Evolutionary conservation across 2,888 invertebrate species (phyloP).

Genomic region (Oscheius myriophilus): DNA sequence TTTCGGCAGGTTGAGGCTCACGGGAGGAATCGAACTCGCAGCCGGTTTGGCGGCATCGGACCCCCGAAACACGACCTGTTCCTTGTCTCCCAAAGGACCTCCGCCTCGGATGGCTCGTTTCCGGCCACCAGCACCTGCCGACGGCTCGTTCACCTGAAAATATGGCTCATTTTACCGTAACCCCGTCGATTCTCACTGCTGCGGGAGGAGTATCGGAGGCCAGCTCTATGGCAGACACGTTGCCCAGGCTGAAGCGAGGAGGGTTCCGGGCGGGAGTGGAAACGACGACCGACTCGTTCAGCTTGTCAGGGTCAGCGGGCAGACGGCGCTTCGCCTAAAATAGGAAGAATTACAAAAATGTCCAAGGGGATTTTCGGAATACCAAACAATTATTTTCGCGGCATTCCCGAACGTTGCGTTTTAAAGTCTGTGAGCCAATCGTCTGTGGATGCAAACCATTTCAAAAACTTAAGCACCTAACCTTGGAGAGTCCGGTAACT

Average conservation of each 20-base stretch:
- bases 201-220: constrained; percentile 8
- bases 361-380: neutral
- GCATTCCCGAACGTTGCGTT: neutral
- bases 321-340: constrained; percentile 18
- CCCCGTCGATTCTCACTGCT: neutral
- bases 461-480: too few species aligned
- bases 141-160: neutral
- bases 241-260: constrained; percentile 23
- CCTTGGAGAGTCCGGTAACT: too few species aligned
- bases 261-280: constrained; percentile 27
- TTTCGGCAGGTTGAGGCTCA: constrained; percentile 43
- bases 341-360: neutral
- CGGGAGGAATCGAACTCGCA: constrained; percentile 25
- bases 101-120: constrained; percentile 55
- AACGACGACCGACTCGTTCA: constrained; percentile 26
- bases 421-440: too few species aligned
- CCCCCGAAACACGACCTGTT: constrained; percentile 43
- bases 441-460: too few species aligned
- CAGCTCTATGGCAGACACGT: neutral
- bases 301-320: constrained; percentile 3
- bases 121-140: constrained; percentile 27
- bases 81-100: constrained; percentile 45
- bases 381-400: neutral
- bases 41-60: constrained; percentile 2
- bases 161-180: neutral